Evolutionary conservation across 2,888 invertebrate species (phyloP).

Genomic region (Standfussiana lucernea): DNA sequence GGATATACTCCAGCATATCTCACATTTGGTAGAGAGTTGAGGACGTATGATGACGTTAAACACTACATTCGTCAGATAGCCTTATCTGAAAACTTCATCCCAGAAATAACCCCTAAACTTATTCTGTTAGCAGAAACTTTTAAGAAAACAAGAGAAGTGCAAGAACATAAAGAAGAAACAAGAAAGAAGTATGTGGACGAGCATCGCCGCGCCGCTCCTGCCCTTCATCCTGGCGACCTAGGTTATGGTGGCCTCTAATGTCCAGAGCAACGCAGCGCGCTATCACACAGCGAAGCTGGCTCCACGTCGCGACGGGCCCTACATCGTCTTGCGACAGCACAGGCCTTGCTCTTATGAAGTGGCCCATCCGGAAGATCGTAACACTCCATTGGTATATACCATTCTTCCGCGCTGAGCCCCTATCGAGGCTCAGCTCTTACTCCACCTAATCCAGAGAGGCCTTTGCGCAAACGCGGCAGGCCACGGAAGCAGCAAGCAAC

Average conservation of each 20-base stretch:
- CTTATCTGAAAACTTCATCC: constrained; percentile 5
- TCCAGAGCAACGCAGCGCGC: too few species aligned
- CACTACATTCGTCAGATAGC: constrained; percentile 5
- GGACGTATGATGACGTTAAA: neutral
- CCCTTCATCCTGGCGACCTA: constrained; percentile 11
- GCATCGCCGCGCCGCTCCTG: constrained; percentile 20
- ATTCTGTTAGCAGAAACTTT: constrained; percentile 28
- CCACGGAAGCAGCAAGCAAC: neutral
- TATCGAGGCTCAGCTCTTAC: constrained; percentile 14
- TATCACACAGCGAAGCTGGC: neutral
- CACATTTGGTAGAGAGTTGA: constrained; percentile 9
- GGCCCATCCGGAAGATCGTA: constrained; percentile 18
- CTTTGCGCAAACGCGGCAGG: constrained; percentile 48
- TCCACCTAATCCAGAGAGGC: constrained; percentile 40
- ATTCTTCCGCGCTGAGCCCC: constrained; percentile 49
- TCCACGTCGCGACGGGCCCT: too few species aligned
- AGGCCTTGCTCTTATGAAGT: neutral
- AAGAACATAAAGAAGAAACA: constrained; percentile 50
- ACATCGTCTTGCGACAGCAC: too few species aligned
- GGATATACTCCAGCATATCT: constrained; percentile 8
- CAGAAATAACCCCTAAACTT: constrained; percentile 36
- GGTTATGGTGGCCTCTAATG: too few species aligned
- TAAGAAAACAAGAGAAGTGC: constrained; percentile 38
- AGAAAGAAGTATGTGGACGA: constrained; percentile 44
- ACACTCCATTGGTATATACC: constrained; percentile 46